A percentile compares a stretch with the other conserved stretches of the same genome.
Evolutionary conservation across 2,797 vertebrate species (phyloP).

Genomic region (Sarcoramphus papa): DNA sequence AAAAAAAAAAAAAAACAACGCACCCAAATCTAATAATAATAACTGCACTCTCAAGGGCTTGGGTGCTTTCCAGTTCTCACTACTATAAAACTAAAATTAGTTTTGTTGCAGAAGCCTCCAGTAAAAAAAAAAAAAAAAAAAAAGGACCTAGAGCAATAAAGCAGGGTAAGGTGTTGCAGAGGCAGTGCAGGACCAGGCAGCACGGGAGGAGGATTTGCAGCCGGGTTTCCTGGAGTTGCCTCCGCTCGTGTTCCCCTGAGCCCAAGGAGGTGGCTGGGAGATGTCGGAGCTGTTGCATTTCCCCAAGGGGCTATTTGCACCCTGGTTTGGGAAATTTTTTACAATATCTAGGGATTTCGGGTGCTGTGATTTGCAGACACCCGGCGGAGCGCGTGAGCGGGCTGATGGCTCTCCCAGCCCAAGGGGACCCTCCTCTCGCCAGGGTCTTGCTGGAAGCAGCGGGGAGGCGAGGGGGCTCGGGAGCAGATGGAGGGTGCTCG

Average conservation of each 20-base stretch:
- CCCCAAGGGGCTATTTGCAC: neutral
- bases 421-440: rapidly evolving
- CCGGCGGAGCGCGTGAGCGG: rapidly evolving
- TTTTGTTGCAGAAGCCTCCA: neutral
- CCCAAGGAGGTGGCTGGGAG: neutral
- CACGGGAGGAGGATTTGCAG: rapidly evolving
- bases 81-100: slow-evolving; percentile 28
- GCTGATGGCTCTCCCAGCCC: neutral
- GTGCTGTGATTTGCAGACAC: neutral
- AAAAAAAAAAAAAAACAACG: neutral
- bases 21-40: slow-evolving; percentile 26
- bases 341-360: neutral
- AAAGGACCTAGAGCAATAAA: neutral
- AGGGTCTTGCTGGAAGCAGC: neutral
- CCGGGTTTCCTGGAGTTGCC: neutral
- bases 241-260: neutral
- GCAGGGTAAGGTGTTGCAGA: neutral
- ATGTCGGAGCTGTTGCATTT: rapidly evolving
- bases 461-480: rapidly evolving
- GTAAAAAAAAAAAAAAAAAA: neutral
- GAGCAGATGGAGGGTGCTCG: rapidly evolving
- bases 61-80: slow-evolving; percentile 27
- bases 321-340: neutral
- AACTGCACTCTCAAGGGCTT: slow-evolving; percentile 5
- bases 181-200: neutral